These are phyloP conservation scores for Scaeva pyrastri DNA, from an alignment of 2,888 invertebrate species.

Conservation along the genomic window DNA sequence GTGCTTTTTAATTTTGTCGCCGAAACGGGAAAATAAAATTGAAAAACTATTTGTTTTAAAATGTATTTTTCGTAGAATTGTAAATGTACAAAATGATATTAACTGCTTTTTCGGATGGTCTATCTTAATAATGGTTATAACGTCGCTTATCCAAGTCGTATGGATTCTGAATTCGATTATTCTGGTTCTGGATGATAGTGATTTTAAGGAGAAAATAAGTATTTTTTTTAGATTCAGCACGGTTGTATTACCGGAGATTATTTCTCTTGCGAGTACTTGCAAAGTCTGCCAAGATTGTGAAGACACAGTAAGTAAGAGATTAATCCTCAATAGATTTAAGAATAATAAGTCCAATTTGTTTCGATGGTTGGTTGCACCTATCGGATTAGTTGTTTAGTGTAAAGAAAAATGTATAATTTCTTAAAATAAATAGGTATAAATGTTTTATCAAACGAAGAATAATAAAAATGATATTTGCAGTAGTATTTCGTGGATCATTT, in stretches of 20 bases:
- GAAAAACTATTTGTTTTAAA: constrained; percentile 31
- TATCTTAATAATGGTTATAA: constrained; percentile 13
- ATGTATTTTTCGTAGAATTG: constrained; percentile 38
- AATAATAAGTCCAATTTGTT: too few species aligned
- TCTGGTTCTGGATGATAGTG: background rate
- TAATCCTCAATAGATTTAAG: too few species aligned
- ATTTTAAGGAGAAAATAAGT: background rate
- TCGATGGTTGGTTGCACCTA: too few species aligned
- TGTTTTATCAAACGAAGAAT: too few species aligned
- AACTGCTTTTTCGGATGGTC: constrained; percentile 37
- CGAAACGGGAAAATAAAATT: background rate
- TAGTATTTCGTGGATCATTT: too few species aligned
- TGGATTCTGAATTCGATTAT: constrained; percentile 40
- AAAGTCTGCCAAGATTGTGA: constrained; percentile 48
- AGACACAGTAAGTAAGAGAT: constrained; percentile 34
- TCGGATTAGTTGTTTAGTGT: too few species aligned
- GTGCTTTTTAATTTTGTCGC: background rate
- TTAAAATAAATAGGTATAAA: too few species aligned
- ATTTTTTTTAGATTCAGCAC: background rate
- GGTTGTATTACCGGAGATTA: constrained; percentile 3
- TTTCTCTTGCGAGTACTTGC: constrained; percentile 10
- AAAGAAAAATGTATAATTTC: too few species aligned
- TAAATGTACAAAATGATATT: background rate
- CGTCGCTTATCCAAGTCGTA: constrained; percentile 16
- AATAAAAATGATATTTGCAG: too few species aligned